phyloP scores from a whole-genome alignment of 2,113 vertebrate genomes.

The Rynchops niger region DNA sequence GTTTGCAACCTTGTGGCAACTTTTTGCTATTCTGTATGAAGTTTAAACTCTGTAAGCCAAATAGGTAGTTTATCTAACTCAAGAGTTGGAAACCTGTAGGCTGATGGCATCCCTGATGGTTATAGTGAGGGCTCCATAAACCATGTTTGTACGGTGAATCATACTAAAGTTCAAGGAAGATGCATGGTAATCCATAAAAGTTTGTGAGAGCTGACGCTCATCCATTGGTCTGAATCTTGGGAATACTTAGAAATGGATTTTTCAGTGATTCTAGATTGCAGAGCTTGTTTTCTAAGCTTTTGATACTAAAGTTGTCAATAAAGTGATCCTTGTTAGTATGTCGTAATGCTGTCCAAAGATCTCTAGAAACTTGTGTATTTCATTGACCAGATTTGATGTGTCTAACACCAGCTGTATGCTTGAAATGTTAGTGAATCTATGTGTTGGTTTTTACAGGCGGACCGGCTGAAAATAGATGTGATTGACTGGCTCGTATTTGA shows the following conservation, averaged over 20 bases:
- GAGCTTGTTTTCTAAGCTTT: background rate
- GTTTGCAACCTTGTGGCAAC: background rate
- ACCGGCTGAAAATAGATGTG: constrained; percentile 90
- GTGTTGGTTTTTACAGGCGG: constrained; percentile 77
- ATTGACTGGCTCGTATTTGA: constrained; percentile 98
- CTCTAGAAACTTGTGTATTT: background rate
- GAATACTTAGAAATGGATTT: background rate
- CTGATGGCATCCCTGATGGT: background rate
- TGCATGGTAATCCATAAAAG: background rate
- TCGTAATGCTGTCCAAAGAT: background rate
- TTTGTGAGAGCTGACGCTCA: background rate
- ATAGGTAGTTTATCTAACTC: background rate
- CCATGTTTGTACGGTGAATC: background rate
- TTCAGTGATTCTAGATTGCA: background rate
- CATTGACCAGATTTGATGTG: background rate
- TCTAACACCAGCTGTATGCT: background rate
- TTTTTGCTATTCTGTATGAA: background rate
- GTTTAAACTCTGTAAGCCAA: background rate
- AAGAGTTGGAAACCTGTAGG: background rate
- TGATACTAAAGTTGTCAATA: background rate
- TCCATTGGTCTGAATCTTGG: background rate
- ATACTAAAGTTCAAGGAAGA: background rate
- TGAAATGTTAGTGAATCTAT: background rate
- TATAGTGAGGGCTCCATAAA: background rate
- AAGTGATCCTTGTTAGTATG: background rate